These are phyloP conservation scores for Sycophaga agraensis DNA, from an alignment of 1,140 invertebrate species.

Conservation along the genomic window DNA sequence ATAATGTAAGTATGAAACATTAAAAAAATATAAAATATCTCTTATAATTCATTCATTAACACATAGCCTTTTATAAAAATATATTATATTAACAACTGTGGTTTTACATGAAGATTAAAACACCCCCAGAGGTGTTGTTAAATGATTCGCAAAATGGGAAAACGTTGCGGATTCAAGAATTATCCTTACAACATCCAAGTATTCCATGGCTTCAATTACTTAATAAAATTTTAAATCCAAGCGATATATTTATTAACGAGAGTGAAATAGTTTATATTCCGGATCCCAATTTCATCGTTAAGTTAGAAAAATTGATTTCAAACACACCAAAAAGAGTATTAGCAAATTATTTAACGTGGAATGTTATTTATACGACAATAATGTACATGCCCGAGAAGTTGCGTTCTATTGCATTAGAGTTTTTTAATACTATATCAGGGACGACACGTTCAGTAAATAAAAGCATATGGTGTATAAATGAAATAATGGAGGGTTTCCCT, in stretches of 20 bases:
- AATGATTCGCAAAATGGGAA: background rate
- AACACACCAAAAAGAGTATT: background rate
- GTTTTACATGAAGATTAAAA: constrained; percentile 1
- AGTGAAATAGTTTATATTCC: background rate
- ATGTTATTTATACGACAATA: background rate
- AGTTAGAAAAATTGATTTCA: background rate
- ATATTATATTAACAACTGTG: too few species aligned
- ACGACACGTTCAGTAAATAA: background rate
- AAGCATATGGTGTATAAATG: background rate
- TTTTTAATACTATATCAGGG: background rate
- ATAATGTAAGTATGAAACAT: constrained; percentile 61
- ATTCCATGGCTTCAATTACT: constrained; percentile 5
- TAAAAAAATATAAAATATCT: too few species aligned
- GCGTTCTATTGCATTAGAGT: background rate
- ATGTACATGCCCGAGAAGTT: background rate
- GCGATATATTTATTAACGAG: background rate
- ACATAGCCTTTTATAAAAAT: too few species aligned
- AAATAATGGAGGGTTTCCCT: constrained; percentile 6
- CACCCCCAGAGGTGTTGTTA: background rate
- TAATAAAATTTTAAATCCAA: background rate
- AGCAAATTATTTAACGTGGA: constrained; percentile 5
- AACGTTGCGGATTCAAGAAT: background rate
- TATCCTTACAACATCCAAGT: background rate
- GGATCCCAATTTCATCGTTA: background rate
- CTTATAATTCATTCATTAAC: too few species aligned